Base-by-base conservation (phyloP, 92 coral and sea anemone genomes). In the Pocillopora grandis region DNA sequence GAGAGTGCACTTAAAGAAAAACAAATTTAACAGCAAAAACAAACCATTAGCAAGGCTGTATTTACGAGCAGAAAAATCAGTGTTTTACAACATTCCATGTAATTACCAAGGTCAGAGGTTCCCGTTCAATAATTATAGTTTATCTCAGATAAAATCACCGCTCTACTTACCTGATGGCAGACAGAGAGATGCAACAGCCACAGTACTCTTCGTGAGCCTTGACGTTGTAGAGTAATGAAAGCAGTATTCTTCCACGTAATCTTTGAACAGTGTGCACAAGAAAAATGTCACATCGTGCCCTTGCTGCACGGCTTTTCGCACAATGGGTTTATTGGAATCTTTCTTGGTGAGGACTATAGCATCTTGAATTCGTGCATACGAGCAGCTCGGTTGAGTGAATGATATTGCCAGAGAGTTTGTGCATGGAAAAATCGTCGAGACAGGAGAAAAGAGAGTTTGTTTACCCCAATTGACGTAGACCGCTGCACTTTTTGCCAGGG, bases 181-280 rank as follows among this genome's bases (percentile, higher is more conserved):
- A 83, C 99, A 97, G 6, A 88, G 65, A 1, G 89, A 84, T 12
- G 95, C 88, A 80, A 94, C 95, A 48, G 87, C 74, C 20, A 80
- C 89, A 62, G 73, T 83, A 20, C 75, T 73, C 81, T 87, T 80
- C 37, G 89, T 91, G 64, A 92, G 76, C 13, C 88, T 62, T 1
- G 98, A 89, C 59, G 85, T 88, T 66, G 97, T 91, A 65, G 88
- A 31, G 80, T 97, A 97, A 58, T 93, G 92, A 79, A 97, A 94
- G 90, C 99, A 97, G 80, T 97, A 97, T 68, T 89, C 94, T 61
- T 88, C 90, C 74, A 97, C 87, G 71, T 92, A 91, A 36, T 87
- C 92, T 69, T 78, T 87, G 80, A 97, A 97, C 66, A 87, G 87
- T 69, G 95, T 66, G 66, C 99, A 97, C 0, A 89, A 89, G 67